Evolutionary conservation across 2,113 vertebrate genomes (phyloP).

Genomic region (Sprattus sprattus): DNA sequence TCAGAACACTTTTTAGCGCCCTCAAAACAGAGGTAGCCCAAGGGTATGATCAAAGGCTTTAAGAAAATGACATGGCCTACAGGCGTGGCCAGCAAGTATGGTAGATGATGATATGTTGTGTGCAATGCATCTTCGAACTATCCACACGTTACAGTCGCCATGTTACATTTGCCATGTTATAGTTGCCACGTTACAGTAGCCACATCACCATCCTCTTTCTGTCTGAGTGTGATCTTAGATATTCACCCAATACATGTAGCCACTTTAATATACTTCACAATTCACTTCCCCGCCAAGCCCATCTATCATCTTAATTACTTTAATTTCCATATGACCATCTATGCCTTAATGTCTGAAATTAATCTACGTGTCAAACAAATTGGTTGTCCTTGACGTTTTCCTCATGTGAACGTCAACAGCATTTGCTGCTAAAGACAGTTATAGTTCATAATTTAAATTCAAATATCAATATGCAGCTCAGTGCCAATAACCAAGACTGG

Average conservation of each 20-base stretch:
- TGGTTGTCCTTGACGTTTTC: slow-evolving; percentile 64
- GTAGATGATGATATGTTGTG: too few relatives aligned
- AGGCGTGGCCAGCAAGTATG: too few relatives aligned
- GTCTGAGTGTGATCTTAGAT: not conserved
- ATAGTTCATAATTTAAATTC: not conserved
- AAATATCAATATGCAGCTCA: slow-evolving; percentile 1
- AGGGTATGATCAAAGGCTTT: too few relatives aligned
- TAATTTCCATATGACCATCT: slow-evolving; percentile 64
- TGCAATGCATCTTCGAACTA: too few relatives aligned
- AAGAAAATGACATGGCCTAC: too few relatives aligned
- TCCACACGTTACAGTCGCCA: too few relatives aligned
- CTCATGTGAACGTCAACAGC: slow-evolving; percentile 24
- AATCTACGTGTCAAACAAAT: slow-evolving; percentile 69
- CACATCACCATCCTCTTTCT: too few relatives aligned
- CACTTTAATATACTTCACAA: not conserved
- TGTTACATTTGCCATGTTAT: too few relatives aligned
- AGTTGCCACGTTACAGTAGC: too few relatives aligned
- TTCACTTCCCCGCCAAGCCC: slow-evolving; percentile 42
- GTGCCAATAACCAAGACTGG: not conserved
- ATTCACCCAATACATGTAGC: slow-evolving; percentile 21
- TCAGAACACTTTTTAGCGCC: too few relatives aligned
- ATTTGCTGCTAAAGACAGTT: not conserved
- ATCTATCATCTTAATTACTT: slow-evolving; percentile 77
- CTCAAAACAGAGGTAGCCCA: too few relatives aligned
- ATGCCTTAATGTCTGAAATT: slow-evolving; percentile 65